Percentiles rank a stretch among this genome's conserved stretches.
These are phyloP conservation scores for Hermatobates lingyangjiaoensis DNA, from an alignment of 1,140 invertebrate species.

Conservation along the genomic window DNA sequence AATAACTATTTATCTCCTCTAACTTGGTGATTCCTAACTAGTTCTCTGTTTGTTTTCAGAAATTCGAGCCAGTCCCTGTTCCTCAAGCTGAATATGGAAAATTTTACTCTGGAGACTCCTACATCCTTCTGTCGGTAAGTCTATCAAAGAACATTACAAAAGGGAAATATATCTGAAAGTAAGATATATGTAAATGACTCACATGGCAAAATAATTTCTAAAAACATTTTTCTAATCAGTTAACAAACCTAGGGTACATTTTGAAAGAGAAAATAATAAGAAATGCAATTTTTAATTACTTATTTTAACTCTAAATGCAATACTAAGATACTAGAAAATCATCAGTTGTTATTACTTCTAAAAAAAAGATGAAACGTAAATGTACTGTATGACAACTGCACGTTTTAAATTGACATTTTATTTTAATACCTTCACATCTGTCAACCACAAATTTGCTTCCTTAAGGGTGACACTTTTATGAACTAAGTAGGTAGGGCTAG, in stretches of 20 bases:
- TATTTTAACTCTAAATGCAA: conserved; percentile 12
- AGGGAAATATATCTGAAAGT: neutral
- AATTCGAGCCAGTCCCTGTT: conserved; percentile 59
- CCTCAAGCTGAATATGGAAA: conserved; percentile 62
- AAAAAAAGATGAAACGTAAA: no score
- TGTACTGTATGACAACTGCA: no score
- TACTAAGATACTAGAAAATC: no score
- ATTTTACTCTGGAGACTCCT: conserved; percentile 77
- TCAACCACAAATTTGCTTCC: no score
- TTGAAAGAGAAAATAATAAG: neutral
- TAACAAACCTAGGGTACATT: neutral
- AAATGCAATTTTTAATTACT: neutral
- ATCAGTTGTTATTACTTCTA: no score
- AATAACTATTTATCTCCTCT: no score
- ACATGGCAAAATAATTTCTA: neutral
- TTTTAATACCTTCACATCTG: no score
- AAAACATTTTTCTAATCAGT: neutral
- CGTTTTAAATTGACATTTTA: no score
- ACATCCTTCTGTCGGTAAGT: conserved; percentile 71
- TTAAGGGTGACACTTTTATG: no score
- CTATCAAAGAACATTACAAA: neutral
- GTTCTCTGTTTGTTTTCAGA: conserved; percentile 33
- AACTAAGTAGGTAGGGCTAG: no score
- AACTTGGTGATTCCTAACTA: no score
- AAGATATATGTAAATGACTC: neutral